Percentiles rank a stretch among this genome's conserved stretches.
These are phyloP conservation scores for Harmothoe impar DNA, from an alignment of 2,888 invertebrate genomes.

Conservation along the genomic window DNA sequence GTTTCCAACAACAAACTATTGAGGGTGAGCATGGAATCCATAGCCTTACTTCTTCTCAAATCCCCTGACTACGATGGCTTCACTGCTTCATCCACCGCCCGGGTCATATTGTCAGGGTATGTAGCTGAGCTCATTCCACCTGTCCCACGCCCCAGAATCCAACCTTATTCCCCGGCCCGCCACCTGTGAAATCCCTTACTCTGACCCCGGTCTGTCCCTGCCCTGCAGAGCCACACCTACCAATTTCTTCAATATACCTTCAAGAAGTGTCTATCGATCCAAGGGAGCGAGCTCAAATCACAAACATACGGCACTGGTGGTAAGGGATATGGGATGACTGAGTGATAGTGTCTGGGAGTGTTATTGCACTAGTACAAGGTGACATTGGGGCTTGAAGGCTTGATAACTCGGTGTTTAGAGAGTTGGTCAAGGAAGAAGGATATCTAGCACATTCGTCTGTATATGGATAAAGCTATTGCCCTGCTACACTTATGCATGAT, in stretches of 20 bases:
- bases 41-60: too few species aligned
- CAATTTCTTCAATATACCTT: slow-evolving; percentile 28
- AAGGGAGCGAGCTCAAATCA: not conserved
- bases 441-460: too few species aligned
- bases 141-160: not conserved
- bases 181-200: slow-evolving; percentile 12
- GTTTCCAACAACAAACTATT: too few species aligned
- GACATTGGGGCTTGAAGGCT: too few species aligned
- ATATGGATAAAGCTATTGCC: too few species aligned
- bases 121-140: not conserved
- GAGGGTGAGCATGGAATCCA: too few species aligned
- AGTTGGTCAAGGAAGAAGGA: too few species aligned
- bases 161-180: not conserved
- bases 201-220: not conserved
- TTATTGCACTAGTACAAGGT: too few species aligned
- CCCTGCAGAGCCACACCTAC: not conserved
- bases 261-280: not conserved
- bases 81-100: too few species aligned
- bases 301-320: slow-evolving; percentile 23
- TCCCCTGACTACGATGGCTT: not conserved
- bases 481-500: too few species aligned
- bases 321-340: not conserved
- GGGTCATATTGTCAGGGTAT: not conserved
- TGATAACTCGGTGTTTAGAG: too few species aligned
- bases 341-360: not conserved